phyloP scores from a whole-genome alignment of 2,113 vertebrate species.

The Gulo gulo region DNA sequence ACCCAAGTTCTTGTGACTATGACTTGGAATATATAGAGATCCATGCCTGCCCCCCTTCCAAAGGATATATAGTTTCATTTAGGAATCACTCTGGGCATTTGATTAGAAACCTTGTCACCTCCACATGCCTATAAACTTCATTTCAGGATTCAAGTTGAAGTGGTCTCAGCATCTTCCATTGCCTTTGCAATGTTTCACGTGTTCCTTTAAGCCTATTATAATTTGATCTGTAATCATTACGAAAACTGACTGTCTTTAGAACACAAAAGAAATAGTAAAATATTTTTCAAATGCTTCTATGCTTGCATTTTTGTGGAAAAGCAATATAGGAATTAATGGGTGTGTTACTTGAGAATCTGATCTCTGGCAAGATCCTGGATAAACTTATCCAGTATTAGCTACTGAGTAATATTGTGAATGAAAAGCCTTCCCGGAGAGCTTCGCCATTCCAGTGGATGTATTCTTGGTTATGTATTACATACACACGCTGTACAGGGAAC shows the following conservation, averaged over 20 bases:
- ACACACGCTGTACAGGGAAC: neutral
- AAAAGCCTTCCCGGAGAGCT: neutral
- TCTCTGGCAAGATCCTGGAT: neutral
- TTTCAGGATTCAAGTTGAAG: neutral
- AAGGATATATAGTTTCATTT: neutral
- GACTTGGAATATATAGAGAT: neutral
- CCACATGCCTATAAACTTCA: neutral
- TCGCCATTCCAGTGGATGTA: neutral
- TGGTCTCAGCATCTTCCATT: accelerated
- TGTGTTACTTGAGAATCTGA: neutral
- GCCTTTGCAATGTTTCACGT: neutral
- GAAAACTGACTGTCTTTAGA: neutral
- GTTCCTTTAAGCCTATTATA: neutral
- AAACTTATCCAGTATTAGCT: neutral
- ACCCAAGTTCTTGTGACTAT: neutral
- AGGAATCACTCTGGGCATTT: neutral
- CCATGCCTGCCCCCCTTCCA: neutral
- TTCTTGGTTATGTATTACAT: constrained; percentile 15
- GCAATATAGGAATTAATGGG: neutral
- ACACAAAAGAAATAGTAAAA: neutral
- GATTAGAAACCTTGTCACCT: neutral
- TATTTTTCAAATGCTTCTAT: neutral
- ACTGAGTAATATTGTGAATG: neutral
- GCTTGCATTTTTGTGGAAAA: neutral
- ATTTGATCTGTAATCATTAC: constrained; percentile 36